These are phyloP conservation scores for Cebuella pygmaea DNA, from an alignment of 2,797 vertebrate genomes.

Conservation along the genomic window DNA sequence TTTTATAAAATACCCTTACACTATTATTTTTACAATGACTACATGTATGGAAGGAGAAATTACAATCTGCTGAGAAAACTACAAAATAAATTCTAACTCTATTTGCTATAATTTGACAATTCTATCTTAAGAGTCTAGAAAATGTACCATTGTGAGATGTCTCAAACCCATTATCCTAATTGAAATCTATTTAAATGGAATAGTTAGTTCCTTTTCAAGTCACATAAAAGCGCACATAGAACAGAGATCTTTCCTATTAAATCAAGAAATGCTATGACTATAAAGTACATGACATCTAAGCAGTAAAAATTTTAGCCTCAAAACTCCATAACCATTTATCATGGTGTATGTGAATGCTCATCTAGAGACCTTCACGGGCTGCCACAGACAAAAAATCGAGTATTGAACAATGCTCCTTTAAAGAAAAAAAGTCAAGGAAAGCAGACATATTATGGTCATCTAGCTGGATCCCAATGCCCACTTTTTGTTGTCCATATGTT, in stretches of 20 bases:
- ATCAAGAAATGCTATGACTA: background rate
- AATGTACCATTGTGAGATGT: background rate
- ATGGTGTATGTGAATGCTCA: background rate
- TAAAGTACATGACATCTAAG: background rate
- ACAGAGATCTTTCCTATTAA: conserved; percentile 8
- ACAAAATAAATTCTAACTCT: conserved; percentile 70
- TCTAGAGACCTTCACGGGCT: background rate
- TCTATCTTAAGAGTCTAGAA: conserved; percentile 50
- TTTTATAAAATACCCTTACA: conserved; percentile 45
- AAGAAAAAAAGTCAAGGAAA: background rate
- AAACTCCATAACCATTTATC: background rate
- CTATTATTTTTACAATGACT: conserved; percentile 55
- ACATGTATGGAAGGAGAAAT: conserved; percentile 60
- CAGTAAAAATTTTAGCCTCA: conserved; percentile 31
- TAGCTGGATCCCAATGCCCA: background rate
- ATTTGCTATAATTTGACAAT: conserved; percentile 67
- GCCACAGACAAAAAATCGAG: background rate
- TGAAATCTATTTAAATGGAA: conserved; percentile 54
- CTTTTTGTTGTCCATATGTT: background rate
- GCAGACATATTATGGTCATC: background rate
- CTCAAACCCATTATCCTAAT: conserved; percentile 55
- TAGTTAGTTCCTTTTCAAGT: conserved; percentile 45
- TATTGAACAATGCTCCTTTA: background rate
- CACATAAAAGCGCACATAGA: conserved; percentile 22
- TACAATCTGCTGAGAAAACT: conserved; percentile 78